These are phyloP conservation scores for Chascanopsetta lugubris DNA, from an alignment of 2,113 vertebrate genomes.

Conservation along the genomic window DNA sequence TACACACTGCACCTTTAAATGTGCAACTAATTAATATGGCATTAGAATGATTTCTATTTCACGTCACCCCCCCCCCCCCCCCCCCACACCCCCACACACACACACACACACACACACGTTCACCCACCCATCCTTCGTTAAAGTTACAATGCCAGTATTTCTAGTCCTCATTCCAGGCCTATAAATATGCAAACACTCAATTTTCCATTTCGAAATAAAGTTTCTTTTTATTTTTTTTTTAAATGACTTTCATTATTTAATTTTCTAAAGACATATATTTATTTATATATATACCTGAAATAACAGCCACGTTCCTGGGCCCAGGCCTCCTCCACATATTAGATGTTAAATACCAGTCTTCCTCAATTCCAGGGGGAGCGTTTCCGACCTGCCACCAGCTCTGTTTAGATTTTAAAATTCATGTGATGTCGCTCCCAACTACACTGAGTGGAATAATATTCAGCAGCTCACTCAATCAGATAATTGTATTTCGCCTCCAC, in stretches of 20 bases:
- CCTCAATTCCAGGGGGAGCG: constrained; percentile 57
- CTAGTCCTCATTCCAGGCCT: background rate
- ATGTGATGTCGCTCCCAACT: constrained; percentile 52
- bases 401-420: constrained; percentile 71
- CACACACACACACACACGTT: too few species aligned
- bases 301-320: constrained; percentile 19
- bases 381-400: constrained; percentile 53
- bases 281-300: too few species aligned
- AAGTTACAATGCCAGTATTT: too few species aligned
- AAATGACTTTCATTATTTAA: constrained; percentile 5
- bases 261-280: constrained; percentile 30
- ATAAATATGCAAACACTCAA: constrained; percentile 25
- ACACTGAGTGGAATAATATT: constrained; percentile 65
- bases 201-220: constrained; percentile 40
- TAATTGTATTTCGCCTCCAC: constrained; percentile 65
- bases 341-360: constrained; percentile 61
- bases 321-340: constrained; percentile 32
- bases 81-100: too few species aligned
- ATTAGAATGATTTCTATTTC: too few species aligned
- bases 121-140: too few species aligned
- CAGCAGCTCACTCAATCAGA: constrained; percentile 63
- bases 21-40: too few species aligned
- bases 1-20: too few species aligned
- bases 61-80: too few species aligned
- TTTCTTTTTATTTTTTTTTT: too few species aligned